Conservation (phyloP, 2,888 invertebrate species). For the Capitulum mitella region DNA sequence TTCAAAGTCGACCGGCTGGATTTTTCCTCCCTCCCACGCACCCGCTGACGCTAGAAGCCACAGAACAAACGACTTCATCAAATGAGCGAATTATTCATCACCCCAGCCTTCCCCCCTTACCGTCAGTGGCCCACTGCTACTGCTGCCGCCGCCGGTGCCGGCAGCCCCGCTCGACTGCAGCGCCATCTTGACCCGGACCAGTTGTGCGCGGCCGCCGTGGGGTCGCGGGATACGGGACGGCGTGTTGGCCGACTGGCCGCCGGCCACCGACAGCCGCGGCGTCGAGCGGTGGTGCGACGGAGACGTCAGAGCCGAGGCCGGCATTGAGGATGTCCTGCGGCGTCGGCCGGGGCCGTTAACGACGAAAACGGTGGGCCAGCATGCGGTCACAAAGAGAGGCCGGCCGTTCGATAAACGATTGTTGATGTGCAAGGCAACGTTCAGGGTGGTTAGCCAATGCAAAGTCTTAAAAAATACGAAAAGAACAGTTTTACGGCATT, state of each 20-base stretch:
- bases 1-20: no score
- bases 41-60: no score
- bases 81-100: no score
- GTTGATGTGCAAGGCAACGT: neutral
- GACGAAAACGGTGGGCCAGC: neutral
- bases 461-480: neutral
- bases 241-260: neutral
- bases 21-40: no score
- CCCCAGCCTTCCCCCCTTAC: no score
- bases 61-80: no score
- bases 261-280: neutral
- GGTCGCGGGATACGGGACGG: constrained; percentile 6
- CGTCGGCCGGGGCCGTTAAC: no score
- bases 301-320: neutral
- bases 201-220: constrained; percentile 4
- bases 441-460: neutral
- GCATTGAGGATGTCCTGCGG: neutral
- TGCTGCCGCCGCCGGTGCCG: neutral
- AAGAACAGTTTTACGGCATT: no score
- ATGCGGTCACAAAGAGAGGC: neutral
- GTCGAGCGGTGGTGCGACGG: constrained; percentile 10
- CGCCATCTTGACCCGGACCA: constrained; percentile 9
- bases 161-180: neutral
- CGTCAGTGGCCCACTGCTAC: neutral
- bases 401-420: neutral